Conservation (phyloP, 1,140 invertebrate species). For the Phenacoccus solenopsis region DNA sequence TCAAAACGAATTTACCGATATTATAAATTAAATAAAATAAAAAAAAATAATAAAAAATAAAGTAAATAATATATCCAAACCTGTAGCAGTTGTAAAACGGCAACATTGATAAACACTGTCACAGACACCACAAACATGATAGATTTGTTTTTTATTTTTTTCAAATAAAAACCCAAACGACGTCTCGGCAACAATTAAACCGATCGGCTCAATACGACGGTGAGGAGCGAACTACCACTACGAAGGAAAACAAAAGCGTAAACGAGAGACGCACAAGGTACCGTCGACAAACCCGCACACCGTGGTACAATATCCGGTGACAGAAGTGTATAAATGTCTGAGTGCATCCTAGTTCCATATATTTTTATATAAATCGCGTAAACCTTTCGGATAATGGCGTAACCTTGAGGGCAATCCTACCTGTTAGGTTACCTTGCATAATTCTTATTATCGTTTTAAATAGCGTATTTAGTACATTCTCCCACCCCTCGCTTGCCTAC, state of each 20-base stretch:
- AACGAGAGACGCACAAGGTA: not conserved
- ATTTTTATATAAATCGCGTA: constrained; percentile 17
- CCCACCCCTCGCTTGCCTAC: constrained; percentile 12
- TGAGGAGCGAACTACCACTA: constrained; percentile 5
- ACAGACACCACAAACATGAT: constrained; percentile 15
- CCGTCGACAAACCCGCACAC: not conserved
- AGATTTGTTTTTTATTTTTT: not conserved
- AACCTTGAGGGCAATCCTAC: constrained; percentile 15
- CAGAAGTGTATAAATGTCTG: constrained; percentile 12
- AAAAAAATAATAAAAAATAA: not conserved
- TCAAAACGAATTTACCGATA: too few species aligned
- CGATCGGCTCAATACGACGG: too few species aligned
- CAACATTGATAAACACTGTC: constrained; percentile 5
- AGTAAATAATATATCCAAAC: not conserved
- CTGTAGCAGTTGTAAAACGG: constrained; percentile 1
- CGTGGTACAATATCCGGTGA: not conserved
- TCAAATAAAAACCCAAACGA: too few species aligned
- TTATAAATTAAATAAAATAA: not conserved
- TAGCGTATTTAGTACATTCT: constrained; percentile 15
- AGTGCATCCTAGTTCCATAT: constrained; percentile 15
- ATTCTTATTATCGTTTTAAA: constrained; percentile 17
- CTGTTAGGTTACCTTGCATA: constrained; percentile 16
- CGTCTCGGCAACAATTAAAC: too few species aligned
- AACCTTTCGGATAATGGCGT: constrained; percentile 16
- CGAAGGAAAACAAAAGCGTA: constrained; percentile 8